Conservation (phyloP, 2,888 invertebrate species). For the Acronicta leporina region DNA sequence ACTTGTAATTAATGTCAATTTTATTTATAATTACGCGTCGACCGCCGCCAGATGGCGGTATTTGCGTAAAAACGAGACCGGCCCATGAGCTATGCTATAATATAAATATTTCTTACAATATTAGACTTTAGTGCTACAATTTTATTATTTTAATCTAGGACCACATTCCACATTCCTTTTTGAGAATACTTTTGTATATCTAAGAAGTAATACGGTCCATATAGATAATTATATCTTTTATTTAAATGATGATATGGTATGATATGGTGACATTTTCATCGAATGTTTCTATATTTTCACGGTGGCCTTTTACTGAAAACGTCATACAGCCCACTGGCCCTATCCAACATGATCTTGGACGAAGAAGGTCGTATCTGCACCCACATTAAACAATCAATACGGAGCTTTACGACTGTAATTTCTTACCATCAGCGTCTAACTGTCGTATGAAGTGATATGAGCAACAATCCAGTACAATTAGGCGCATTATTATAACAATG, state of each 20-base stretch:
- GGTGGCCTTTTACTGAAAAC: conserved; percentile 22
- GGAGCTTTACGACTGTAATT: conserved; percentile 37
- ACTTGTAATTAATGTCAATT: conserved; percentile 84
- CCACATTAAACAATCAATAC: conserved; percentile 45
- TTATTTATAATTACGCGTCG: conserved; percentile 80
- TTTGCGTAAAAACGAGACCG: conserved; percentile 70
- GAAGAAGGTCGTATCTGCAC: conserved; percentile 11
- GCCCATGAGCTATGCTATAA: conserved; percentile 61
- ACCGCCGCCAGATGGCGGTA: conserved; percentile 61
- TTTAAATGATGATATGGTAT: conserved; percentile 22
- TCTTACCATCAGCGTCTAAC: conserved; percentile 45
- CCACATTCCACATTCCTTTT: conserved; percentile 56
- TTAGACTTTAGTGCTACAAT: conserved; percentile 57
- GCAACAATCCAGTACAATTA: conserved; percentile 60
- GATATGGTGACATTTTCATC: conserved; percentile 28
- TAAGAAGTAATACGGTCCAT: conserved; percentile 33
- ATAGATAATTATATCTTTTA: conserved; percentile 29
- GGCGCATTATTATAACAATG: conserved; percentile 58
- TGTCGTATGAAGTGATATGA: conserved; percentile 50
- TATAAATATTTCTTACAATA: conserved; percentile 62
- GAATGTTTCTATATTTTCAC: background rate
- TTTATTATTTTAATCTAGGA: conserved; percentile 62
- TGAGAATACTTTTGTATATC: conserved; percentile 34
- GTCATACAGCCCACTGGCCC: background rate
- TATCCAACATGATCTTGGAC: background rate